A percentile compares a stretch with the other conserved stretches of the same genome.
Conservation (phyloP, 2,888 invertebrate species). For the Lycophotia porphyrea region DNA sequence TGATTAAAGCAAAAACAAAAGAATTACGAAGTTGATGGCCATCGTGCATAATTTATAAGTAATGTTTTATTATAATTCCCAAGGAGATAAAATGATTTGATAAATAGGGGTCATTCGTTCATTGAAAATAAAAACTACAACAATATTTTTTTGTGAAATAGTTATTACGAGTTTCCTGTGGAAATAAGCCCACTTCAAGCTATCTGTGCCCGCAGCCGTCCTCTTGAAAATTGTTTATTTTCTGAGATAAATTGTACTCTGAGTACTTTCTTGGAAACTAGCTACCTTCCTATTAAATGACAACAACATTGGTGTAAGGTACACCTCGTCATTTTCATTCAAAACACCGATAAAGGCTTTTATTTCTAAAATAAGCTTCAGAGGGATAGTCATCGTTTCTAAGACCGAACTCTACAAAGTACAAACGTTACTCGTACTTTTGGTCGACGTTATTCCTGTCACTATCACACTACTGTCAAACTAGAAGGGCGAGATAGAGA, state of each 20-base stretch:
- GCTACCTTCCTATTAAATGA: neutral
- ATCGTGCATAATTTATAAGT: conserved; percentile 11
- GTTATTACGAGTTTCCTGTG: conserved; percentile 7
- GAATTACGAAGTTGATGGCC: neutral
- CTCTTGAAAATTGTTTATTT: conserved; percentile 23
- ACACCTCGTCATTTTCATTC: neutral
- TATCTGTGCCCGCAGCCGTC: neutral
- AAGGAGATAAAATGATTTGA: conserved; percentile 21
- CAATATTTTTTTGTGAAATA: neutral
- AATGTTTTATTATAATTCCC: conserved; percentile 5
- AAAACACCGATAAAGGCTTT: neutral
- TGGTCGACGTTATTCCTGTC: neutral
- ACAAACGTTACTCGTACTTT: neutral
- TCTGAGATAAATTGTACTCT: neutral
- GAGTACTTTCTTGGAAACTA: neutral
- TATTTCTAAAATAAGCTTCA: neutral
- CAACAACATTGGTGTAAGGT: neutral
- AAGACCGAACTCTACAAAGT: too few species aligned
- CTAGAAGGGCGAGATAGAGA: neutral
- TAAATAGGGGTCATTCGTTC: conserved; percentile 36
- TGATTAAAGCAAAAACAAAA: conserved; percentile 30
- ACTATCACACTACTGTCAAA: neutral
- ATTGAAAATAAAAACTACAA: conserved; percentile 7
- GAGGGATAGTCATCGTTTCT: neutral
- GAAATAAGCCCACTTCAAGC: neutral